Base-by-base conservation (phyloP, 2,797 vertebrate genomes). In the Hyperoplus immaculatus region DNA sequence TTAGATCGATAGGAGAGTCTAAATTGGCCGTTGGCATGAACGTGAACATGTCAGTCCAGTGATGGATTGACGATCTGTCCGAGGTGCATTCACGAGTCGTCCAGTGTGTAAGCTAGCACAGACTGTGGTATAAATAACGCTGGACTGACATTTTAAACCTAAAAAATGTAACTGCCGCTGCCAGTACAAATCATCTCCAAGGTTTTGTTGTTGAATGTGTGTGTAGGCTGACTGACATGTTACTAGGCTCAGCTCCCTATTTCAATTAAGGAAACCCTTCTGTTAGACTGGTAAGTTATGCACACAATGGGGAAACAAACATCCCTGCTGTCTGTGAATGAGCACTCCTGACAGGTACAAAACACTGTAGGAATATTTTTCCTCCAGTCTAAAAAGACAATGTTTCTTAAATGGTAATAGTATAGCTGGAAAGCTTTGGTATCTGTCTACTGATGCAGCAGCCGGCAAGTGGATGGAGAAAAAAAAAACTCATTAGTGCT, bases 381-480 rank as follows among this genome's bases (percentile, higher is more conserved):
- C 29, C 45, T 49, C 15, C 15, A n/a, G 50, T 57, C 13, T 18
- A 57, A 69, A 29, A 73, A 72, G 46, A 62, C 21, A 3, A 66
- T 59, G 56, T 47, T 43, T 65, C 46, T 61, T 16, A 21, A 69
- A 57, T 3, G 69, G 53, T 21, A 62, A 81, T 78, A 73, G 63
- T 61, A 60, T 59, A 21, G 18, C 76, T 56, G 53, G 41, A 69
- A 80, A 67, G 63, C 51, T 75, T 66, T 53, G 38, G 49, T 58
- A 69, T 49, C 68, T 56, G 64, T 82, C 79, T 84, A 80, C 73
- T 78, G 74, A 84, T 72, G 79, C 43, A 55, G 77, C 72, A 74
- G 76, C 72, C 50, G n/a, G 77, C 56, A 21, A 64, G 75, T 72
- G 43, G 54, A 77, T 29, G 29, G 29, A 69, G 66, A 65, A 65